Base-by-base conservation (phyloP, 2,888 invertebrate species). In the Drosophila histrio region DNA sequence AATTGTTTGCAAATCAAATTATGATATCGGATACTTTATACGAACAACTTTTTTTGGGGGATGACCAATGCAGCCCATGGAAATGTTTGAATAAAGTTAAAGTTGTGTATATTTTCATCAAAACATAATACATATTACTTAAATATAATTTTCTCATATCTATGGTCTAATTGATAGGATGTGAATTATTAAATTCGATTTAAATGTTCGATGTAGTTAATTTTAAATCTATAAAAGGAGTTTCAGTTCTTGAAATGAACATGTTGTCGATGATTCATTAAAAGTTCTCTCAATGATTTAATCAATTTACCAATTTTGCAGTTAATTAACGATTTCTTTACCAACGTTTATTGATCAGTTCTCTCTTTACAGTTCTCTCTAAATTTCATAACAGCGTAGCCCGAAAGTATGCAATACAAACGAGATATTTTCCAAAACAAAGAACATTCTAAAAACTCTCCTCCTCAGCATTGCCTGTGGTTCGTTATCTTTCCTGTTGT, bases 21-120 rank as follows among this genome's bases (percentile, higher is more conserved):
- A 58, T 61, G 77, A 80, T 80, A 81, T 74, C 46, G 49, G 77
- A 84, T 84, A 86, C 36, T 61, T 65, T 60, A 17, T 47, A 39
- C 7, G 3, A 30, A 21, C 5, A 26, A 19, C n/a, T 26, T 24
- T 11, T 8, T 17, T 36, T 9, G 24, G 26, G 17, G n/a, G 19
- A 2, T 21, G 39, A 8, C 3, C 24, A n/a, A 13, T 2, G 24
- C 41, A 41, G 22, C 5, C 17, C 6, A 1, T 2, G 2, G 2
- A 24, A 26, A 13, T 32, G 43, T 9, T 11, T 13, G 11, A 8
- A 17, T 5, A 13, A n/a, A n/a, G 3, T 30, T 30, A 39, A 54
- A 47, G 34, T 13, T 21, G 19, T 5, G 21, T 0, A 7, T 32
- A 17, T 46, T 8, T 21, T 4, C 6, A n/a, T 15, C 1, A 2